Evolutionary conservation across 2,888 invertebrate species (phyloP).

Genomic region (Phytoseiulus persimilis): DNA sequence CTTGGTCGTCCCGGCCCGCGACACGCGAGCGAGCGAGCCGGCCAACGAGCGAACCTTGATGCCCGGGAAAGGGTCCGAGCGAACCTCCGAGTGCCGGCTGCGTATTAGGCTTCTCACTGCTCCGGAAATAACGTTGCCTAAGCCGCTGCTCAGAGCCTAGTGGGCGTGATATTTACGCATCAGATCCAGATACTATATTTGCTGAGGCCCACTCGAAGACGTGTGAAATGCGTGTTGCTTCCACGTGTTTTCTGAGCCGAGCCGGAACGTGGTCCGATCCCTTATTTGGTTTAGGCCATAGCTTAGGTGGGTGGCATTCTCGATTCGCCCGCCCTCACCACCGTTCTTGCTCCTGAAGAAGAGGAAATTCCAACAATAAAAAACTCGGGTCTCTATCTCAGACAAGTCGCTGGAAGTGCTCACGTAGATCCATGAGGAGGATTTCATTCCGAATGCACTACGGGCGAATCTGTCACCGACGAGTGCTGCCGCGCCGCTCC

Average conservation of each 20-base stretch:
- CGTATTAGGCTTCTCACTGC: not conserved
- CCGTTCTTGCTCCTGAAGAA: too few species aligned
- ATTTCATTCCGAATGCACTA: too few species aligned
- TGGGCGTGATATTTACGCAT: not conserved
- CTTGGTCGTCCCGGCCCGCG: not conserved
- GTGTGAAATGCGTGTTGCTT: not conserved
- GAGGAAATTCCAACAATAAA: too few species aligned
- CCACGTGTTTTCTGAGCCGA: not conserved
- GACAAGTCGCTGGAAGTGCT: too few species aligned
- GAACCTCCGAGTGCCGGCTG: not conserved
- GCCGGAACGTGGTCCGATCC: not conserved
- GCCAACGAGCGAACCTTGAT: not conserved
- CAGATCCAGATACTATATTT: not conserved
- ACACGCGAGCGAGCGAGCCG: not conserved
- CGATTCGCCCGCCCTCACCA: not conserved
- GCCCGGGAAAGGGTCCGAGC: not conserved
- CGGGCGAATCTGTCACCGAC: too few species aligned
- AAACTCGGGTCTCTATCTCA: too few species aligned
- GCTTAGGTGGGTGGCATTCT: not conserved
- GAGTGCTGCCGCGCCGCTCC: too few species aligned
- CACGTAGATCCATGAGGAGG: too few species aligned
- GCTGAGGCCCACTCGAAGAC: not conserved
- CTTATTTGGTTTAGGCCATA: too few species aligned
- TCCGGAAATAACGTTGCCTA: not conserved
- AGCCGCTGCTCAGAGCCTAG: not conserved